Base-by-base conservation (phyloP, 2,888 invertebrate genomes). In the Antheraea assamensis region DNA sequence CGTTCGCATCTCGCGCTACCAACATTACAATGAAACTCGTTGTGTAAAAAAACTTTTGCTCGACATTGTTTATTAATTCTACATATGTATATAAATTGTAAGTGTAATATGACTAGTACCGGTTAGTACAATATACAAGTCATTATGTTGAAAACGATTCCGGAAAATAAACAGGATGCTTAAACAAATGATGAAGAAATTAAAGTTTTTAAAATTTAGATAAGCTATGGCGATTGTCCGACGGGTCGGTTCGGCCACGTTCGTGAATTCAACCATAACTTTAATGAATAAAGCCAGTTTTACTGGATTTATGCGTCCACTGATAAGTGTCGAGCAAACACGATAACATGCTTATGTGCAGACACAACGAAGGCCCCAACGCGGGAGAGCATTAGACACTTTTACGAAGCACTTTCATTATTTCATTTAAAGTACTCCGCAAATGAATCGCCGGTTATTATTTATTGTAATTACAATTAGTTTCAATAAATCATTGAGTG, bases 261-360 rank as follows among this genome's bases (percentile, higher is more conserved):
- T 17, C 27, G 66, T 31, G 10, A 68, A 68, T 31, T 17, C 31
- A 61, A 68, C 31, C 21, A 5, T 35, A 35, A 68, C 7, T 68
- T 21, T 68, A 30, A 31, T 27, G 30, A 31, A 21, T 30, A 66
- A 17, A 66, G 30, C 64, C 13, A 27, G 30, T 31, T 31, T 27
- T 66, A 77, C 76, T 77, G 77, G 71, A 76, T 78, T 79, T 78
- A 81, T 79, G 81, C 81, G 30, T 66, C 27, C 19, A 68, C 21
- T 87, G 88, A 88, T 88, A 88, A 87, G 84, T 85, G 84, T 75
- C 77, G 78, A 79, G 81, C 82, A 87, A 86, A 87, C 85, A 86
- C 81, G 88, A 88, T 88, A 88, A 87, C 82, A 74, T 7, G 24
- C 24, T 58, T 58, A 58, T 58, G 58, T 10, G 21, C 3, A 61